Evolutionary conservation across 2,888 invertebrate species (phyloP), one percentile per base, ranked within the genome.

Genomic region (Lordiphosa fenestrarum): DNA sequence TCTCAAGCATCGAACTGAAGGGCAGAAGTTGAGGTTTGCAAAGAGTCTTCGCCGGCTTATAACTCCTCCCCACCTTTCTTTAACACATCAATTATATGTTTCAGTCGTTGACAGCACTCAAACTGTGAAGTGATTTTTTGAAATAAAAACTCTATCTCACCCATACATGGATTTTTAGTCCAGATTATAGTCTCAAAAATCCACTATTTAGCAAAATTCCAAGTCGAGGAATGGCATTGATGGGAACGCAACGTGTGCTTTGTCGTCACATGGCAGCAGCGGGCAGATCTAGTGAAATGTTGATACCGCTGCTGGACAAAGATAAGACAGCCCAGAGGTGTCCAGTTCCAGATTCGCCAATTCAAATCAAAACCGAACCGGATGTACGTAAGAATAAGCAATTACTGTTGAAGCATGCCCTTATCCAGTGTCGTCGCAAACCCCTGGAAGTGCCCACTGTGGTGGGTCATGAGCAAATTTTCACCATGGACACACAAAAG

Each of bases 361-460:
- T 35, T 10, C 4, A 13, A 1, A 6, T n/a, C 33, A 50, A 65
- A 6, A 36, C 21, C 7, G 10, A 13, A 9, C 7, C 30, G 10
- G 40, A 39, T 7, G 3, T 3, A 10, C 25, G n/a, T 6, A 35
- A 33, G 2, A 52, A 59, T 13, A 36, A 44, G n/a, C 25, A 41
- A 0, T n/a, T 66, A 33, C n/a, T 53, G 7, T 9, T 48, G n/a
- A 47, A 35, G 25, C 65, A 53, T 38, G 60, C 40, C 9, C n/a
- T 19, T 9, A 36, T 33, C 30, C 50, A 10, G 37, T 38, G 19
- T 4, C 10, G 25, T 1, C 61, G 46, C 6, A 49, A 38, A 2
- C 50, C 55, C 4, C 12, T 67, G 4, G 69, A 67, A 37, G 57
- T 69, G 6, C 67, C 67, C 35, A 64, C 57, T 38, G 33, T 69